phyloP scores from a whole-genome alignment of 2,888 invertebrate genomes.

The Lasiommata megera region DNA sequence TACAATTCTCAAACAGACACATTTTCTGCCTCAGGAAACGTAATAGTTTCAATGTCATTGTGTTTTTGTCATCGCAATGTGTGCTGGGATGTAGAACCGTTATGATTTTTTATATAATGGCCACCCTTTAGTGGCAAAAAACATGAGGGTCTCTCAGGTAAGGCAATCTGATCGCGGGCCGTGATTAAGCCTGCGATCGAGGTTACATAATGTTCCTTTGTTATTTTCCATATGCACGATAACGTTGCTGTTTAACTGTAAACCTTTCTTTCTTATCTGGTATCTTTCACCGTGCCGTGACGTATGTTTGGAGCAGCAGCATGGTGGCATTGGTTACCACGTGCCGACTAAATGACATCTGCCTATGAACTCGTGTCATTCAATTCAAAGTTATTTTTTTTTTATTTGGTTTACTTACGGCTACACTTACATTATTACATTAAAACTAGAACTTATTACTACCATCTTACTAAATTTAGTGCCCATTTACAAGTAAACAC shows the following conservation, averaged over 20 bases:
- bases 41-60: constrained; percentile 70
- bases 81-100: constrained; percentile 71
- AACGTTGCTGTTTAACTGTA: constrained; percentile 60
- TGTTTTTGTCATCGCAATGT: constrained; percentile 73
- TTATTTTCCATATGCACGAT: constrained; percentile 52
- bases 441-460: no score
- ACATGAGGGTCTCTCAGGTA: constrained; percentile 66
- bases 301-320: constrained; percentile 26
- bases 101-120: constrained; percentile 72
- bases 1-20: constrained; percentile 39
- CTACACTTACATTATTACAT: no score
- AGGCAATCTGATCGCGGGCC: constrained; percentile 68
- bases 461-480: no score
- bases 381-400: neutral
- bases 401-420: no score
- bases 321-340: constrained; percentile 12
- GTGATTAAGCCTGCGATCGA: constrained; percentile 61
- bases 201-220: constrained; percentile 53
- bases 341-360: constrained; percentile 19
- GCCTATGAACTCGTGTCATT: constrained; percentile 9
- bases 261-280: constrained; percentile 39
- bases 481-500: no score
- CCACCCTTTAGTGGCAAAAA: constrained; percentile 70
- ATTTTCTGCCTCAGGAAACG: constrained; percentile 65
- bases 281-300: constrained; percentile 24